Base-by-base conservation (phyloP, 2,797 vertebrate genomes). In the Danio jaintianensis region DNA sequence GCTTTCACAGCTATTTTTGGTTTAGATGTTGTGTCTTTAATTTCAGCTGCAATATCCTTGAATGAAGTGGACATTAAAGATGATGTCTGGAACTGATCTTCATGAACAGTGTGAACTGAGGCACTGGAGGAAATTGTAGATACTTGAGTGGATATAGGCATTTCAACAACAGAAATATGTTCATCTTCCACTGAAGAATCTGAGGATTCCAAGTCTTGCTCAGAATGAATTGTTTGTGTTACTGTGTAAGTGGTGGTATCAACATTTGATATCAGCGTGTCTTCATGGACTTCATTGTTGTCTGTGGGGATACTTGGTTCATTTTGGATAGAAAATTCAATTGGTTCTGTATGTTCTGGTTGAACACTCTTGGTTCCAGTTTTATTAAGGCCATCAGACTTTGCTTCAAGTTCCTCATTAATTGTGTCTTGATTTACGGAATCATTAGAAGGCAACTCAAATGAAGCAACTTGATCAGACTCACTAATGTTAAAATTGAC, bases 171-270 rank as follows among this genome's bases (percentile, higher is more conserved):
- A 10, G 95, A 95, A 78, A 90, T 94, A 78, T 95, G 93, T 69
- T 91, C 88, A 18, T 97, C 96, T 84, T 98, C 96, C 11, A 93
- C 92, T 15, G 96, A 98, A 45, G 96, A 96, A 78, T 96, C 97
- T 2, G 95, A 95, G 29, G 94, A 97, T 75, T 94, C 93, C 0
- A 90, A 88, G 4, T 89, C 89, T 71, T 92, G 90, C 45, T 94
- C 93, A 78, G 89, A 91, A 88, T 87, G 89, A 18, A 90, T 75
- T 22, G 87, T 89, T 85, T 86, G 91, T 66, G 88, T 88, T 84
- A 88, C 79, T 75, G 91, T 83, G 42, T 92, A 91, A 83, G 91
- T 92, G 81, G 91, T 90, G 81, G 93, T 90, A 43, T 94, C 93
- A 59, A 94, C 92, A 69, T 95, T 91, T 62, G 91, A 86, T 71